These are phyloP conservation scores for Aurelia aurita DNA, from an alignment of 30 jellyfish, hydroid and myxozoan species.

Conservation along the genomic window DNA sequence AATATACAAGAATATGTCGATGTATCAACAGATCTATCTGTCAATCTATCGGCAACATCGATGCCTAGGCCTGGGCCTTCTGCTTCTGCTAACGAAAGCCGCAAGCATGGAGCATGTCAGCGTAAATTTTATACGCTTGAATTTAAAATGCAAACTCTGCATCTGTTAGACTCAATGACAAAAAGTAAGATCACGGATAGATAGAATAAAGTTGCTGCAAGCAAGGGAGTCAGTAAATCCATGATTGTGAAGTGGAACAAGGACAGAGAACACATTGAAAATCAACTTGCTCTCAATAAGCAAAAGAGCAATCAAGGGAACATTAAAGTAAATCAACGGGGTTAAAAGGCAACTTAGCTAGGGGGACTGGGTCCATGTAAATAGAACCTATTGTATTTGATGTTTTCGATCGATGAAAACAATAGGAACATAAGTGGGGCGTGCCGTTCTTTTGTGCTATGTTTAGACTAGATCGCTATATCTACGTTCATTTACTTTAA, in stretches of 20 bases:
- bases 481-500: too few species aligned
- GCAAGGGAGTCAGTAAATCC: conserved; percentile 43
- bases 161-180: conserved; percentile 21
- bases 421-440: too few species aligned
- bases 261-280: conserved; percentile 32
- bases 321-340: too few species aligned
- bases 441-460: too few species aligned
- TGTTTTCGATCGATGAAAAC: too few species aligned
- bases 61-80: conserved; percentile 19
- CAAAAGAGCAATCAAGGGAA: conserved; percentile 14
- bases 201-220: conserved; percentile 25
- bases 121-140: conserved; percentile 32
- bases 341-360: too few species aligned
- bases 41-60: neutral
- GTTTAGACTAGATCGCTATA: too few species aligned
- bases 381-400: too few species aligned
- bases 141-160: conserved; percentile 31
- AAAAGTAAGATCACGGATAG: conserved; percentile 18
- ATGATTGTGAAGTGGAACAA: conserved; percentile 48
- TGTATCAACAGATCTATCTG: neutral
- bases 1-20: neutral
- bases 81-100: neutral
- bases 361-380: too few species aligned
- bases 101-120: conserved; percentile 31
- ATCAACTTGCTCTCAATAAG: conserved; percentile 31